Conservation (phyloP, 2,888 invertebrate species). For the Zelleria hepariella region DNA sequence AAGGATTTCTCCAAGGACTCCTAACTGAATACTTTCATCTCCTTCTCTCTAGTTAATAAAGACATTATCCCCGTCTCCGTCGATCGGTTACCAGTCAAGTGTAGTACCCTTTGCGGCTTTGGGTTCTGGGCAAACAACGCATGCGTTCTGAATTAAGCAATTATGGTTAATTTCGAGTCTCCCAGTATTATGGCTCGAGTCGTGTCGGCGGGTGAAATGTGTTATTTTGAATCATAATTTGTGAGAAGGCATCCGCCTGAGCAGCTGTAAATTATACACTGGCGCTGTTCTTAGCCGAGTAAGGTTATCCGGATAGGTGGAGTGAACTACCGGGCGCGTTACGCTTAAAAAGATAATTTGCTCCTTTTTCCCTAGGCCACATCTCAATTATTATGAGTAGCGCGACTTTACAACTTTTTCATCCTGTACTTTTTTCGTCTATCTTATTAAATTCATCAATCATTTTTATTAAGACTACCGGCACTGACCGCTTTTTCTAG, state of each 20-base stretch:
- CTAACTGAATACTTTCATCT: constrained; percentile 26
- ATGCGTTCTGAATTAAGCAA: constrained; percentile 67
- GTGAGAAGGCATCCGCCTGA: constrained; percentile 67
- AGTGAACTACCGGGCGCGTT: constrained; percentile 29
- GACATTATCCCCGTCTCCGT: constrained; percentile 5
- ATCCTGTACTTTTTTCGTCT: not conserved
- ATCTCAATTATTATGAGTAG: not conserved
- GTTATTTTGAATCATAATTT: constrained; percentile 71
- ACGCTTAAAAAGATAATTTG: constrained; percentile 18
- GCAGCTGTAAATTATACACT: constrained; percentile 66
- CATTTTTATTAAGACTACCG: not conserved
- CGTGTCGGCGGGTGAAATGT: constrained; percentile 57
- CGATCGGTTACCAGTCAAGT: constrained; percentile 6
- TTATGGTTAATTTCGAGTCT: constrained; percentile 70
- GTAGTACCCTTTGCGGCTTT: constrained; percentile 35
- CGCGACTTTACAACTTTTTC: constrained; percentile 1
- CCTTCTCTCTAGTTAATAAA: constrained; percentile 19
- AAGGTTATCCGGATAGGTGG: constrained; percentile 36
- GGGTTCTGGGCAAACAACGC: constrained; percentile 51
- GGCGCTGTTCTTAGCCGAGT: constrained; percentile 28
- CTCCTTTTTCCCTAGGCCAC: constrained; percentile 3
- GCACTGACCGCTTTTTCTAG: not conserved
- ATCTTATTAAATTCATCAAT: constrained; percentile 2
- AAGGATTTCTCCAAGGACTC: not conserved
- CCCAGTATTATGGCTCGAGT: constrained; percentile 54